Percentiles rank a stretch among this genome's conserved stretches.
Evolutionary conservation across 92 coral and sea anemone species (phyloP).

Genomic region (Palythoa heliodiscus): DNA sequence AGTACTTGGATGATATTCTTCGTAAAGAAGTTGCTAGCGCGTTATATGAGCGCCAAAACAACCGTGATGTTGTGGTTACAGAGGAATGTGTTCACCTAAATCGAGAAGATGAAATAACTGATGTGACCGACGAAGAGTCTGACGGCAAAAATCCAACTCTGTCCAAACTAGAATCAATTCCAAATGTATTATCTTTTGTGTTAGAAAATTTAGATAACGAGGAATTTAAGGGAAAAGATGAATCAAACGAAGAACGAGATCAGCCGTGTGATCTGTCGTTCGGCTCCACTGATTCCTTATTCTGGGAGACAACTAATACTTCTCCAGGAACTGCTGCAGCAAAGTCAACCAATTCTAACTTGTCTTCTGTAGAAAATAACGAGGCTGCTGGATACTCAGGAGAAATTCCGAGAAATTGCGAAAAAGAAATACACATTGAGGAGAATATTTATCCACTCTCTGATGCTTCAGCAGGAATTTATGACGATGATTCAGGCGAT

Average conservation of each 20-base stretch:
- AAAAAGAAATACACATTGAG: background rate
- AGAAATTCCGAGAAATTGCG: background rate
- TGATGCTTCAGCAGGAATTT: conserved; percentile 34
- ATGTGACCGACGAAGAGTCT: conserved; percentile 29
- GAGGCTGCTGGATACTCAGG: background rate
- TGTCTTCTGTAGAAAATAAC: background rate
- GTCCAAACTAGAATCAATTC: conserved; percentile 20
- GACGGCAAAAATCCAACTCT: background rate
- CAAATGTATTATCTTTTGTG: conserved; percentile 21
- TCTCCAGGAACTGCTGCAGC: conserved; percentile 12
- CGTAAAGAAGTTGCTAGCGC: conserved; percentile 35
- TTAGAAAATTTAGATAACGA: conserved; percentile 18
- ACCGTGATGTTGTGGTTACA: background rate
- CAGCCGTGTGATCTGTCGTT: conserved; percentile 17
- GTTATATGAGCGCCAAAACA: conserved; percentile 11
- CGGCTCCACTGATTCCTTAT: conserved; percentile 38
- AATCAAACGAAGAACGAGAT: background rate
- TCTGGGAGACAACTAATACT: conserved; percentile 30
- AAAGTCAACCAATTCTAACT: conserved; percentile 11
- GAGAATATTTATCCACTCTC: conserved; percentile 16
- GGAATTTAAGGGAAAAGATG: background rate
- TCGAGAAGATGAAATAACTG: conserved; percentile 40
- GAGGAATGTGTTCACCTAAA: conserved; percentile 13
- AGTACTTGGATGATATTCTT: conserved; percentile 20
- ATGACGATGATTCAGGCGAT: background rate